A percentile compares a stretch with the other conserved stretches of the same genome.
phyloP scores from a whole-genome alignment of 23 tunicate genomes.

The Phallusia fumigata region DNA sequence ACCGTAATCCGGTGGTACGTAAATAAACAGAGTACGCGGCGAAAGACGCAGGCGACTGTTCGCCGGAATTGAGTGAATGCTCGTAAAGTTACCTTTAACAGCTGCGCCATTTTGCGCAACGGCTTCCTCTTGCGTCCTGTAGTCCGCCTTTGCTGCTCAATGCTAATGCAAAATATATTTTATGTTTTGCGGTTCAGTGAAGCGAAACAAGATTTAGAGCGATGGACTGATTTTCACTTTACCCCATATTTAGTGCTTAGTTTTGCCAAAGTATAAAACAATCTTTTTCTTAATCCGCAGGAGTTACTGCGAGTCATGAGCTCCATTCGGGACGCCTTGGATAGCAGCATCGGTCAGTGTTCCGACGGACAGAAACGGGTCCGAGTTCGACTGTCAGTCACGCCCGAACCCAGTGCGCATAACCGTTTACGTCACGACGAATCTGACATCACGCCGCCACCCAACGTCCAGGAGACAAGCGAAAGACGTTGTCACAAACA shows the following conservation, averaged over 20 bases:
- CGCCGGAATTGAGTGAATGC: not conserved
- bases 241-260: no score
- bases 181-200: no score
- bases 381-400: slow-evolving; percentile 60
- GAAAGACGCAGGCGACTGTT: not conserved
- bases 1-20: slow-evolving; percentile 5
- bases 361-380: slow-evolving; percentile 34
- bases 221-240: no score
- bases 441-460: not conserved
- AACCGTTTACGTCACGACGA: not conserved
- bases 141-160: no score
- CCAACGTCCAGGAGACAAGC: no score
- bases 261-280: no score
- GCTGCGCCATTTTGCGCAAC: slow-evolving; percentile 7
- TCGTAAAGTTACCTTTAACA: not conserved
- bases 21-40: not conserved
- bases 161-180: no score
- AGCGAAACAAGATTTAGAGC: no score
- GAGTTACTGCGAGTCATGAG: slow-evolving; percentile 44
- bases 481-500: not conserved
- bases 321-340: slow-evolving; percentile 55
- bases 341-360: slow-evolving; percentile 15
- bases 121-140: no score
- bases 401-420: slow-evolving; percentile 12
- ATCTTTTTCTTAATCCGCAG: slow-evolving; percentile 28